These are phyloP conservation scores for Corvus hawaiiensis DNA, from an alignment of 2,113 vertebrate species.

Conservation along the genomic window DNA sequence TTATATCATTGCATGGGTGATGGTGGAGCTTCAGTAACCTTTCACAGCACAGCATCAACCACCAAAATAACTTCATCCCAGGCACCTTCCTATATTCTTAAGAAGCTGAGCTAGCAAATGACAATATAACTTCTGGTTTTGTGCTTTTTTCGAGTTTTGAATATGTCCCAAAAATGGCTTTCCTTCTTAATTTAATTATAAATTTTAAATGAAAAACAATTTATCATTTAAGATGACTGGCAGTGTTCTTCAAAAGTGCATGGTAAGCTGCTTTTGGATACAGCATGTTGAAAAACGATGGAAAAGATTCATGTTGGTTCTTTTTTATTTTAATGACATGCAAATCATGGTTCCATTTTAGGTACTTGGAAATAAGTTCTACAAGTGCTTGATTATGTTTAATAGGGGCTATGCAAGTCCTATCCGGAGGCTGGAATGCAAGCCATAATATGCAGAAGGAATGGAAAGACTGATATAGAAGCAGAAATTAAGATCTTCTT, in stretches of 20 bases:
- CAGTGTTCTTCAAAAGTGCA: neutral
- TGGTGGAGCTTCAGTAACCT: neutral
- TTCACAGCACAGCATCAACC: neutral
- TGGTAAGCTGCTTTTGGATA: neutral
- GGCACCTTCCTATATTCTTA: neutral
- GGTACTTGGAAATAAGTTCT: constrained; percentile 27
- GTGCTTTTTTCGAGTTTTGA: neutral
- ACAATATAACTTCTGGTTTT: neutral
- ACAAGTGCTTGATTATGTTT: constrained; percentile 33
- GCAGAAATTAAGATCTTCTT: constrained; percentile 14
- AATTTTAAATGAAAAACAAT: neutral
- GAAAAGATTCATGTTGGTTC: neutral
- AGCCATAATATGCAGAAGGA: neutral
- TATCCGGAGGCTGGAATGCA: constrained; percentile 17
- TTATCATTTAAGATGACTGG: neutral
- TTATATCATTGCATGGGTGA: neutral
- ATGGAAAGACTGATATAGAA: constrained; percentile 18
- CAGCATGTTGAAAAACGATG: neutral
- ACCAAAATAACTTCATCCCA: neutral
- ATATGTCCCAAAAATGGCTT: neutral
- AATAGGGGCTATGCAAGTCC: constrained; percentile 1
- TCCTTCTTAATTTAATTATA: neutral
- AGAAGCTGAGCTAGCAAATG: neutral
- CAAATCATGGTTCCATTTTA: constrained; percentile 34
- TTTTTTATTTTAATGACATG: constrained; percentile 14